Percentiles rank a stretch among this genome's conserved stretches.
Evolutionary conservation across 2,113 vertebrate genomes (phyloP).

Genomic region (Lasiurus borealis): DNA sequence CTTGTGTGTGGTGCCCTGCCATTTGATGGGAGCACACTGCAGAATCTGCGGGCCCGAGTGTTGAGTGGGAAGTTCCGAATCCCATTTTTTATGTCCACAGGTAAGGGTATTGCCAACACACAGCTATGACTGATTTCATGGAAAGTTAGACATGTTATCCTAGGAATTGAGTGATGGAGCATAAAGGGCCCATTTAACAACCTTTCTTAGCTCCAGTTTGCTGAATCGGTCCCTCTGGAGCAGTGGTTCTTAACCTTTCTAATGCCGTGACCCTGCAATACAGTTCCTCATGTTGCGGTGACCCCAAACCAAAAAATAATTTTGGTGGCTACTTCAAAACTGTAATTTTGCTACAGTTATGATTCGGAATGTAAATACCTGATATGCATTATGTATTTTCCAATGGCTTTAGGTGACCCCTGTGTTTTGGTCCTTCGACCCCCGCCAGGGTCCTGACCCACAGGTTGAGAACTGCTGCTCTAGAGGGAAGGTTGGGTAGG

Average conservation of each 20-base stretch:
- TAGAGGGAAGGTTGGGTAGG: neutral
- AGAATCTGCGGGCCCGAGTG: constrained; percentile 97
- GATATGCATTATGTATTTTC: too few species aligned
- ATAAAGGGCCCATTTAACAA: neutral
- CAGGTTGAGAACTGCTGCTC: too few species aligned
- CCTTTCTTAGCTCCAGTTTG: neutral
- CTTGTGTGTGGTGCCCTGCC: constrained; percentile 98
- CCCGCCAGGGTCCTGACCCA: too few species aligned
- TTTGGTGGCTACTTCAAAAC: too few species aligned
- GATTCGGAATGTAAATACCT: too few species aligned
- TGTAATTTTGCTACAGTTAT: too few species aligned
- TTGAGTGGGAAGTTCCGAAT: constrained; percentile 99
- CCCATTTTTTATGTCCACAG: constrained; percentile 99
- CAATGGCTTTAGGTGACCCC: too few species aligned
- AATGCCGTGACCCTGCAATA: too few species aligned
- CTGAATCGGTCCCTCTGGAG: neutral
- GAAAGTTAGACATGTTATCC: neutral
- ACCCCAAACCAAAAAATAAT: too few species aligned
- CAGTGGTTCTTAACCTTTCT: too few species aligned
- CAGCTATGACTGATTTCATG: neutral
- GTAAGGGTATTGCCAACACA: constrained; percentile 83
- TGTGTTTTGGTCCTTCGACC: too few species aligned
- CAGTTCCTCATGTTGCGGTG: too few species aligned
- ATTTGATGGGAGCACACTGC: constrained; percentile 98
- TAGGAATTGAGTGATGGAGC: neutral